Evolutionary conservation across 2,113 vertebrate species (phyloP).

Genomic region (Pseudois nayaur): DNA sequence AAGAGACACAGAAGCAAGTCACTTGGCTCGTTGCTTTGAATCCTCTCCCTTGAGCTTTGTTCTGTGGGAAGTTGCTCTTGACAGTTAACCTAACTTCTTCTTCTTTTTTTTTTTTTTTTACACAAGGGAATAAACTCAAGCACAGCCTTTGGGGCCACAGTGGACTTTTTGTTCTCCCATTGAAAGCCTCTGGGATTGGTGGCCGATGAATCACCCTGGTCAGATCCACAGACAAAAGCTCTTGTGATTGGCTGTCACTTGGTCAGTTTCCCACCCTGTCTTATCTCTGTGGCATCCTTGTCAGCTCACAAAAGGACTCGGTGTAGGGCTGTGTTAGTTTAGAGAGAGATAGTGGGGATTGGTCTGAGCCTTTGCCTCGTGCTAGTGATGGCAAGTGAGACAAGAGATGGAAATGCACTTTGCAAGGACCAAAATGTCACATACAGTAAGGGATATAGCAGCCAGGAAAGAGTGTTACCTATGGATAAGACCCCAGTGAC

Average conservation of each 20-base stretch:
- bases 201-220: conserved; percentile 59
- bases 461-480: background rate
- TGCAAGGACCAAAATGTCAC: background rate
- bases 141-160: conserved; percentile 38
- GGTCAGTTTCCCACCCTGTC: conserved; percentile 66
- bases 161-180: conserved; percentile 51
- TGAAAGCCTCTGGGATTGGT: conserved; percentile 65
- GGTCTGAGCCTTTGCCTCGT: background rate
- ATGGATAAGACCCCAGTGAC: background rate
- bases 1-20: background rate
- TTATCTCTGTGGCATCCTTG: conserved; percentile 67
- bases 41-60: conserved; percentile 39
- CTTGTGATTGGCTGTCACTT: conserved; percentile 68
- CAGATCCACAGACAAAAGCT: conserved; percentile 66
- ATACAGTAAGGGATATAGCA: background rate
- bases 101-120: background rate
- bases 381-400: conserved; percentile 33
- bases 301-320: conserved; percentile 60
- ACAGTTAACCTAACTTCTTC: conserved; percentile 29
- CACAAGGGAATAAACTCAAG: conserved; percentile 45
- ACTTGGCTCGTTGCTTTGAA: background rate
- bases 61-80: conserved; percentile 49
- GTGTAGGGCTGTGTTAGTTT: conserved; percentile 47
- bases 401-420: conserved; percentile 21
- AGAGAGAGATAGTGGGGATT: conserved; percentile 46